Conservation (phyloP, 2,888 invertebrate species). For the Cynaeus angustus region DNA sequence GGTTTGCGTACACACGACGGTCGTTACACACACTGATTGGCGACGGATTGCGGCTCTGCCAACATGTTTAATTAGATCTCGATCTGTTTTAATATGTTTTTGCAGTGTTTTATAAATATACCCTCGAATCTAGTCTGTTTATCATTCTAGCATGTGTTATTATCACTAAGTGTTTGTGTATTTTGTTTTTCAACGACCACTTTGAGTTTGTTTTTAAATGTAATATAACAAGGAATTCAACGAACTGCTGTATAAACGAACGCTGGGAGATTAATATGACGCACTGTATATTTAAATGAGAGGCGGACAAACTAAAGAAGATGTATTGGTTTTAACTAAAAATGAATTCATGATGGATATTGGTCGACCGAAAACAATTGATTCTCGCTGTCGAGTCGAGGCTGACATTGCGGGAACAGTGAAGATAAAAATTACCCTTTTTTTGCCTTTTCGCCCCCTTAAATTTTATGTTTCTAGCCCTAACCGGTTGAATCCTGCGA, state of each 20-base stretch:
- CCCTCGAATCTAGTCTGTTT: neutral
- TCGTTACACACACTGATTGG: constrained; percentile 28
- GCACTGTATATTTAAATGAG: neutral
- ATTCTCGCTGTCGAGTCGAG: no score
- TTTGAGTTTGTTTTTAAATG: constrained; percentile 3
- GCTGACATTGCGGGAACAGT: no score
- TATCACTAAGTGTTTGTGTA: neutral
- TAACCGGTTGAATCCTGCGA: no score
- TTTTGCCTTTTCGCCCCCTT: no score
- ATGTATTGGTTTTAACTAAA: no score
- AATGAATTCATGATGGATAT: no score
- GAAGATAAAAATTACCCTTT: no score
- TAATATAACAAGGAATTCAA: neutral
- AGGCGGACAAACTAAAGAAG: no score
- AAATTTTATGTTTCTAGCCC: no score
- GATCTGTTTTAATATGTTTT: constrained; percentile 19
- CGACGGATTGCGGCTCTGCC: no score
- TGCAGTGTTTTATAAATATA: constrained; percentile 14
- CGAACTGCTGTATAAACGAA: neutral
- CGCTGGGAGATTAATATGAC: constrained; percentile 1
- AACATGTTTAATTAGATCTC: neutral
- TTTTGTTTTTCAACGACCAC: neutral
- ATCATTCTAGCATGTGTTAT: neutral
- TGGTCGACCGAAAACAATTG: no score
- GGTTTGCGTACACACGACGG: constrained; percentile 17